Base-by-base conservation (phyloP, 1,140 invertebrate genomes). In the Doryteuthis pealeii region DNA sequence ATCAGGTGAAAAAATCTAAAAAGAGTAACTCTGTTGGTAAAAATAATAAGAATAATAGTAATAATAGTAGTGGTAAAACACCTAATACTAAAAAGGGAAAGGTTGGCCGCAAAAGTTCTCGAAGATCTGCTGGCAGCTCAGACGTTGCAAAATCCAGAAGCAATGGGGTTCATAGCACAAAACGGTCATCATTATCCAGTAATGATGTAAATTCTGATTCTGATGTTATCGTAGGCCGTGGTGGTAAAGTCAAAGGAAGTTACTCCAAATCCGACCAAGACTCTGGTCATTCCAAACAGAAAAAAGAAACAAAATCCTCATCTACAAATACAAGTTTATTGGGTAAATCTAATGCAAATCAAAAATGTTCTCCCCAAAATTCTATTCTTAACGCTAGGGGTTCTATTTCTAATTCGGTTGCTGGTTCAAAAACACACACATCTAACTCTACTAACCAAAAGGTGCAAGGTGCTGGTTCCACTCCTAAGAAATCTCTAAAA, bases 1-100 rank as follows among this genome's bases (percentile, higher is more conserved):
- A 83, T 73, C 83, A 86, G 84, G 83, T 85, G 82, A 85, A 84
- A 75, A 30, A 18, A 22, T 30, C n/a, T 26, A 30, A 26, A 30
- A 68, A 68, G 30, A 68, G 22, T 26, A 68, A 31, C 10, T 32
- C 30, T 33, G 28, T 18, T 33, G 28, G 28, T 26, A 82, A 78
- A 77, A 66, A 26, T 12, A 32, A 31, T 28, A 68, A 28, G 22
- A 68, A 68, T 26, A 68, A 33, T 26, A 68, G 10, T 30, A 68
- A 33, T 33, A 26, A 18, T 15, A 68, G 30, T 22, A 68, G 66
- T 68, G 30, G 66, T 26, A 26, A 68, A 22, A 14, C 6, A 26
- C 0, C 28, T 32, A 30, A 26, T 68, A 5, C n/a, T 68, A 30
- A 68, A 68, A 68, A 31, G 66, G 1, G 12, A 68, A 12, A 6